phyloP scores from a whole-genome alignment of 2,797 vertebrate genomes.

The Sternarchorhynchus goeldii region DNA sequence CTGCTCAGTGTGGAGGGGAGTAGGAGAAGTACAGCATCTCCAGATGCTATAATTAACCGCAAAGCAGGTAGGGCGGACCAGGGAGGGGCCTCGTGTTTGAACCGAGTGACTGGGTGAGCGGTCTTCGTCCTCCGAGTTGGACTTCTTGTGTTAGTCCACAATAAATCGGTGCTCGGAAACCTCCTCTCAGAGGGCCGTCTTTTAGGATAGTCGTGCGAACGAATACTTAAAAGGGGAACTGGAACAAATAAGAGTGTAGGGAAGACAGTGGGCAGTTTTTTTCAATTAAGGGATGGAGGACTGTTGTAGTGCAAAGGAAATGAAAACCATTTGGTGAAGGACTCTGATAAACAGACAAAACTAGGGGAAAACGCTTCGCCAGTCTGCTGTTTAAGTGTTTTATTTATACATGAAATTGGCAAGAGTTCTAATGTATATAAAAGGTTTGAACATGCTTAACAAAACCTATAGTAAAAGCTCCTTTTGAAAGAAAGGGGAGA shows the following conservation, averaged over 20 bases:
- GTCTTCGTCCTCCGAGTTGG: constrained; percentile 7
- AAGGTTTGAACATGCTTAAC: too few species aligned
- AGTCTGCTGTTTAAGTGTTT: too few species aligned
- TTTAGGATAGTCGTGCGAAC: constrained; percentile 5
- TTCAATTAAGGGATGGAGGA: background rate
- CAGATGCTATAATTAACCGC: constrained; percentile 30
- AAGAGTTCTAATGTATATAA: too few species aligned
- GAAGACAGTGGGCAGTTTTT: constrained; percentile 1
- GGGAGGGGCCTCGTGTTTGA: constrained; percentile 9
- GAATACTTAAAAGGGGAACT: constrained; percentile 20
- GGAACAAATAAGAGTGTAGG: background rate
- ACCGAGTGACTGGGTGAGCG: constrained; percentile 2
- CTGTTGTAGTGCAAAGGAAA: background rate
- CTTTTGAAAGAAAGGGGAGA: too few species aligned
- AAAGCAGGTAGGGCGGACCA: background rate
- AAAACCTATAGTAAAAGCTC: too few species aligned
- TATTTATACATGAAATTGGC: too few species aligned
- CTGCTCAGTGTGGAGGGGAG: constrained; percentile 10
- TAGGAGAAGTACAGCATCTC: constrained; percentile 3
- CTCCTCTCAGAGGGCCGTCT: constrained; percentile 1
- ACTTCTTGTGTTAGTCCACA: constrained; percentile 35
- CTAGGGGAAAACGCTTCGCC: too few species aligned
- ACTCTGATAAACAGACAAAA: background rate
- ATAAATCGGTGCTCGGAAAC: constrained; percentile 31
- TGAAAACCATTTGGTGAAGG: background rate